Conservation (phyloP, 2,888 invertebrate species). For the Epistrophe eligans region DNA sequence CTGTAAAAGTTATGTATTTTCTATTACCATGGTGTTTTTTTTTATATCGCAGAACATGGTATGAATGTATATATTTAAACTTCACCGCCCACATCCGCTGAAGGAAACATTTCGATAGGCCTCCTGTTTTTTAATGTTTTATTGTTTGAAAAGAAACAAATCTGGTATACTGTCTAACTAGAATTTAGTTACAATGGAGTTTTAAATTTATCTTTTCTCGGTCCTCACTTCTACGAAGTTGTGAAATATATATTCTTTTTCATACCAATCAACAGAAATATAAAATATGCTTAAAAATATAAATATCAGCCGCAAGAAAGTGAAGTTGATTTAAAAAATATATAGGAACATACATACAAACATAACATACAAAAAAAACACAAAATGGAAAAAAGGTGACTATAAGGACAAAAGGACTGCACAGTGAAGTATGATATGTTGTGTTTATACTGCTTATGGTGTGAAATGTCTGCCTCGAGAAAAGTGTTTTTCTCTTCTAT, state of each 20-base stretch:
- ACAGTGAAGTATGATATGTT: constrained; percentile 48
- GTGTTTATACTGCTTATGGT: constrained; percentile 56
- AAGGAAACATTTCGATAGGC: too few species aligned
- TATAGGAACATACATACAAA: too few species aligned
- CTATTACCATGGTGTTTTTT: too few species aligned
- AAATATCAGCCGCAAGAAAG: neutral
- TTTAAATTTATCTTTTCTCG: neutral
- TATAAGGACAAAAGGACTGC: constrained; percentile 48
- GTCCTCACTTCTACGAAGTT: neutral
- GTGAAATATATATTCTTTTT: neutral
- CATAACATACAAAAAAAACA: too few species aligned
- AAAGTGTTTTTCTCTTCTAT: constrained; percentile 30
- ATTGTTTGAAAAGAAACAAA: too few species aligned
- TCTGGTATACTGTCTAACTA: too few species aligned
- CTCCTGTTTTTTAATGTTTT: too few species aligned
- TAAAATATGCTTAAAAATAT: neutral
- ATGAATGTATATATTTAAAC: too few species aligned
- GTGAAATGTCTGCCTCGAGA: constrained; percentile 65
- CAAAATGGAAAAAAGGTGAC: neutral
- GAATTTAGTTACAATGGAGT: too few species aligned
- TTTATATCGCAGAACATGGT: too few species aligned
- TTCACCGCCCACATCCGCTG: too few species aligned
- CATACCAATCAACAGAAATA: neutral
- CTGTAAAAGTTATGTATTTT: too few species aligned
- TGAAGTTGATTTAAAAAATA: neutral